Conservation (phyloP, 2,888 invertebrate genomes). For the Deilephila porcellus region DNA sequence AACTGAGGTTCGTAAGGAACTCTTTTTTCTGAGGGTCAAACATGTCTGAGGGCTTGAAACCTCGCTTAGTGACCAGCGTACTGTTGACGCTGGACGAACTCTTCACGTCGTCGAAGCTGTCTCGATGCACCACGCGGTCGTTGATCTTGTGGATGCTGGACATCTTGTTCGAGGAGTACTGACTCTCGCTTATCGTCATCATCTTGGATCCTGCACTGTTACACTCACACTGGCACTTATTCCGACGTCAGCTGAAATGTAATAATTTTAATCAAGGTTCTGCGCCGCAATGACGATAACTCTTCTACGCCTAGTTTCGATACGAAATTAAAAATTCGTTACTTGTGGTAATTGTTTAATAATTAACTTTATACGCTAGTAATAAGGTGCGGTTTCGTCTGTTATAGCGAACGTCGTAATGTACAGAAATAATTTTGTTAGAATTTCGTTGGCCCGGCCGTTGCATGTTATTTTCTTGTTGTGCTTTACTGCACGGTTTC, state of each 20-base stretch:
- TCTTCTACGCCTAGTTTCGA: slow-evolving; percentile 7
- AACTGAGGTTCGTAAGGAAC: slow-evolving; percentile 91
- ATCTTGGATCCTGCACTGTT: slow-evolving; percentile 55
- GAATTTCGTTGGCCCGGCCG: slow-evolving; percentile 49
- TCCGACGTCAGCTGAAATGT: slow-evolving; percentile 23
- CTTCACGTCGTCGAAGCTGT: slow-evolving; percentile 79
- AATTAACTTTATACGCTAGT: slow-evolving; percentile 6
- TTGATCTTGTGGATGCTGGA: slow-evolving; percentile 80
- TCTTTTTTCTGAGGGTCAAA: slow-evolving; percentile 92
- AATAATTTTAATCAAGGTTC: slow-evolving; percentile 25
- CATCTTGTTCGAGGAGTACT: slow-evolving; percentile 81
- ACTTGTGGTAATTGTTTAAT: slow-evolving; percentile 1
- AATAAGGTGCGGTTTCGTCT: slow-evolving; percentile 13
- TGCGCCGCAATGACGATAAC: slow-evolving; percentile 10
- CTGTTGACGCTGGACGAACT: slow-evolving; percentile 82
- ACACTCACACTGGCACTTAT: slow-evolving; percentile 17
- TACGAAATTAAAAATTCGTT: slow-evolving; percentile 20
- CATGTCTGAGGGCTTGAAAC: slow-evolving; percentile 94
- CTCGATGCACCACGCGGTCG: slow-evolving; percentile 76
- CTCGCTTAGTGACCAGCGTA: slow-evolving; percentile 88
- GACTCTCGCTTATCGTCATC: slow-evolving; percentile 84
- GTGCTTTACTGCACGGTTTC: slow-evolving; percentile 33
- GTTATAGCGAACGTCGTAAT: slow-evolving; percentile 41
- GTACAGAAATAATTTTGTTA: slow-evolving; percentile 54
- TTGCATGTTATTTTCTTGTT: slow-evolving; percentile 38